phyloP scores from a whole-genome alignment of 2,888 invertebrate species.

The Sesia apiformis region DNA sequence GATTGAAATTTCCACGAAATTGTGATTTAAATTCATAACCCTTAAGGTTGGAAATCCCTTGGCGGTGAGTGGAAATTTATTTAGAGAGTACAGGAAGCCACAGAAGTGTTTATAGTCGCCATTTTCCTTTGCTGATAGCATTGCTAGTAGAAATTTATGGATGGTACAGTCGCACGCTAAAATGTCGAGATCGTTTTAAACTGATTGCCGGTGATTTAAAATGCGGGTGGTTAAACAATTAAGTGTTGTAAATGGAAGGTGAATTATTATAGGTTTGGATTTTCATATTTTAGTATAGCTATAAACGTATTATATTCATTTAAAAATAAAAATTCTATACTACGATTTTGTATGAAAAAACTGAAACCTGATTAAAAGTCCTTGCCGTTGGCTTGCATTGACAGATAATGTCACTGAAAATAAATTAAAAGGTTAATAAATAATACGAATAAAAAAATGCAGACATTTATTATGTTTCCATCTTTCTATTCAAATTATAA shows the following conservation, averaged over 20 bases:
- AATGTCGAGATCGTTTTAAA: slow-evolving; percentile 21
- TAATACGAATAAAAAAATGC: too few species aligned
- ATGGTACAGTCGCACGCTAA: slow-evolving; percentile 24
- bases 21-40: background rate
- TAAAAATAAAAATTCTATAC: too few species aligned
- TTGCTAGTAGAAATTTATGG: slow-evolving; percentile 23
- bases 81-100: slow-evolving; percentile 36
- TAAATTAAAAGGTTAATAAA: too few species aligned
- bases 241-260: background rate
- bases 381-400: too few species aligned
- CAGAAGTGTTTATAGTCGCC: slow-evolving; percentile 52
- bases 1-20: background rate
- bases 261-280: too few species aligned
- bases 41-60: slow-evolving; percentile 2
- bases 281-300: too few species aligned
- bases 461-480: too few species aligned
- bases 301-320: too few species aligned
- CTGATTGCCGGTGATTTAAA: slow-evolving; percentile 20
- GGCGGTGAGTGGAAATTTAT: slow-evolving; percentile 16
- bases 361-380: too few species aligned
- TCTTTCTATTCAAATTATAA: too few species aligned
- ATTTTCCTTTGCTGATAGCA: slow-evolving; percentile 34
- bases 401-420: too few species aligned
- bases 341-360: too few species aligned
- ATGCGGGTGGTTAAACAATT: slow-evolving; percentile 8